Evolutionary conservation across 2,113 vertebrate species (phyloP).

Genomic region (Neolamprologus sp.): DNA sequence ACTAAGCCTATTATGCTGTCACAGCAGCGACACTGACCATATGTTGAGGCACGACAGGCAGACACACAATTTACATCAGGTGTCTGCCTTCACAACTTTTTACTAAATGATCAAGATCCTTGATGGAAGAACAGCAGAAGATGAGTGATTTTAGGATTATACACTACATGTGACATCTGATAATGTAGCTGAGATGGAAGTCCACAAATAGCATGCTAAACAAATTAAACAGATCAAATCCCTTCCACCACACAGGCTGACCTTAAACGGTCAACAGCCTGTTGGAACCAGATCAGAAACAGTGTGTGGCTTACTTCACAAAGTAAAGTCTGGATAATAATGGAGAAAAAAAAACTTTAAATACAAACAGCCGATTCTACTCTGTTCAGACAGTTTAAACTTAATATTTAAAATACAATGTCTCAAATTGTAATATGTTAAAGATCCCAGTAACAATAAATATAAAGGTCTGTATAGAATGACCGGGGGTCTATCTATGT

Average conservation of each 20-base stretch:
- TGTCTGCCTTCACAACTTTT: not conserved
- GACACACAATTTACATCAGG: not conserved
- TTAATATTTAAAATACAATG: not conserved
- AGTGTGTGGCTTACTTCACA: not conserved
- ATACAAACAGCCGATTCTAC: not conserved
- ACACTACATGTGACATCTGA: not conserved
- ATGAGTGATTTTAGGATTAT: constrained; percentile 22
- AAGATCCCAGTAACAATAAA: not conserved
- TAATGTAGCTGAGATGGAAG: constrained; percentile 24
- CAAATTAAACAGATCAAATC: constrained; percentile 24
- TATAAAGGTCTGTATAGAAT: not conserved
- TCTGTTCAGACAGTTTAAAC: not conserved
- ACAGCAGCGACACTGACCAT: constrained; percentile 18
- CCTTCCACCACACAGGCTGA: not conserved
- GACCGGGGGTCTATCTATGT: not conserved
- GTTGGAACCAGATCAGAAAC: not conserved
- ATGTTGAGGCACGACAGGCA: constrained; percentile 28
- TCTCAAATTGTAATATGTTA: not conserved
- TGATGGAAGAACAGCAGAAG: not conserved
- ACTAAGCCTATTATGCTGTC: constrained; percentile 60
- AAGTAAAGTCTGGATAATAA: not conserved
- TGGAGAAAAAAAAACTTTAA: too few species aligned
- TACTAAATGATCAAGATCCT: not conserved
- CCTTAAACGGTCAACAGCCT: not conserved
- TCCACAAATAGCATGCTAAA: constrained; percentile 23